These are phyloP conservation scores for Griposia aprilina DNA, from an alignment of 2,888 invertebrate genomes.

Conservation along the genomic window DNA sequence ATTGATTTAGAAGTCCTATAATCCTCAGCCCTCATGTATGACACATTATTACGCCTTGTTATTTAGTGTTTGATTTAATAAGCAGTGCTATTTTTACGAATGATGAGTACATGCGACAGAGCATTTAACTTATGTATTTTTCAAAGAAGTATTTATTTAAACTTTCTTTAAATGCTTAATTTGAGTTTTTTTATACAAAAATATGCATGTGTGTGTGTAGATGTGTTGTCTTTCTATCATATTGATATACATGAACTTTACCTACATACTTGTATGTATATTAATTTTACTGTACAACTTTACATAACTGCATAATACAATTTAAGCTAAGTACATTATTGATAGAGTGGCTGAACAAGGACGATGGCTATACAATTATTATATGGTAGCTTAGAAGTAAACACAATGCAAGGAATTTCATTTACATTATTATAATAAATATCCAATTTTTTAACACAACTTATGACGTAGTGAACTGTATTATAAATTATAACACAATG, in stretches of 20 bases:
- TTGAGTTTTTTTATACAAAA: constrained; percentile 31
- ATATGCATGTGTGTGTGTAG: constrained; percentile 64
- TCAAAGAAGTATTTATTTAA: background rate
- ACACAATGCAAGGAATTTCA: constrained; percentile 31
- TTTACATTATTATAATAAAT: constrained; percentile 17
- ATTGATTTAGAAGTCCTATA: constrained; percentile 64
- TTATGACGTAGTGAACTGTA: constrained; percentile 41
- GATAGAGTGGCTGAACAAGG: constrained; percentile 53
- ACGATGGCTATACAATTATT: constrained; percentile 53
- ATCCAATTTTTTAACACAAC: constrained; percentile 39
- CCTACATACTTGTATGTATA: background rate
- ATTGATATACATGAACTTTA: constrained; percentile 9
- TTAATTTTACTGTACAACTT: constrained; percentile 16
- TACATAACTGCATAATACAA: constrained; percentile 28
- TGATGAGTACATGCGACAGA: constrained; percentile 15
- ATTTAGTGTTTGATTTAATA: constrained; percentile 49
- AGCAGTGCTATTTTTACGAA: constrained; percentile 34
- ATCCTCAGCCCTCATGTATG: constrained; percentile 50
- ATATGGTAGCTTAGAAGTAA: constrained; percentile 45
- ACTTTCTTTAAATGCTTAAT: constrained; percentile 19
- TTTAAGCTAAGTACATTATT: constrained; percentile 15
- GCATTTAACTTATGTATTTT: constrained; percentile 28
- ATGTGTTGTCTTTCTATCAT: constrained; percentile 27
- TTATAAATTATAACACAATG: background rate
- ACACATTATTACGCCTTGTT: constrained; percentile 46